These are phyloP conservation scores for Oasisia sp. DNA, from an alignment of 2,888 invertebrate genomes.

Conservation along the genomic window DNA sequence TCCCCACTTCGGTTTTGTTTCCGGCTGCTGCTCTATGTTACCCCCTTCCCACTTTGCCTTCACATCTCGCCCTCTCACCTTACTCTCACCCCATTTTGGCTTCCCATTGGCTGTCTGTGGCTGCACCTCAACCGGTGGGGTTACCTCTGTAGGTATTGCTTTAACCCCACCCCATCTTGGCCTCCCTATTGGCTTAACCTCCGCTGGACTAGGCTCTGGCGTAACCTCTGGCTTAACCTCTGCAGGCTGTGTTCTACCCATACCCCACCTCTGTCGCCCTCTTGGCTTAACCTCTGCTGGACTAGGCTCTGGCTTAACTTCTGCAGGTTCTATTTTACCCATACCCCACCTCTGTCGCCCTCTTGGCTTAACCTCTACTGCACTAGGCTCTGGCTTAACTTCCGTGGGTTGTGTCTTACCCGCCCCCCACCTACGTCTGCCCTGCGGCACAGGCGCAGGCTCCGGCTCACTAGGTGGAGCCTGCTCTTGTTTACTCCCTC, in stretches of 20 bases:
- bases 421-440: not conserved
- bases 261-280: not conserved
- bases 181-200: not conserved
- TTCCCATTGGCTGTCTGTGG: not conserved
- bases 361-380: not conserved
- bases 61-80: too few species aligned
- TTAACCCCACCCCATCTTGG: not conserved
- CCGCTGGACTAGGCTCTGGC: not conserved
- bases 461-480: not conserved
- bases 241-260: not conserved
- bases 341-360: not conserved
- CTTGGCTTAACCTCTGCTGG: not conserved
- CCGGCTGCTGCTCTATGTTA: not conserved
- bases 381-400: not conserved
- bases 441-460: not conserved
- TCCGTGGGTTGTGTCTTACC: not conserved
- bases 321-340: not conserved
- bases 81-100: slow-evolving; percentile 7
- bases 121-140: not conserved
- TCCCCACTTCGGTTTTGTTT: not conserved
- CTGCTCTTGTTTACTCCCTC: not conserved
- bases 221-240: not conserved
- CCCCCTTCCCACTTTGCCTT: not conserved
- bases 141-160: not conserved
- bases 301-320: not conserved